These are phyloP conservation scores for Limanda limanda DNA, from an alignment of 2,113 vertebrate genomes.

Conservation along the genomic window DNA sequence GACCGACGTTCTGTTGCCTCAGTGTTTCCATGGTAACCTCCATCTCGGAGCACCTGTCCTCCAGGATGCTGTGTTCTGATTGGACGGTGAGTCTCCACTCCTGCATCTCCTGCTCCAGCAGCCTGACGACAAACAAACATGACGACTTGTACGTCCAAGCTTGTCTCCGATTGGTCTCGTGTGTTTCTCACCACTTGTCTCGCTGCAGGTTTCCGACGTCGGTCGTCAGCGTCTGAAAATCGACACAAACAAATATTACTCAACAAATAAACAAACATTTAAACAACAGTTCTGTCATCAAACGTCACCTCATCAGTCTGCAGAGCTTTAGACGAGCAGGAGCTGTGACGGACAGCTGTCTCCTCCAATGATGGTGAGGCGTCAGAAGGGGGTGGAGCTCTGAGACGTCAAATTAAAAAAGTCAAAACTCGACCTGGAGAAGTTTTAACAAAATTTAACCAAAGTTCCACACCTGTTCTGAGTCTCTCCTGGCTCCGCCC, in stretches of 20 bases:
- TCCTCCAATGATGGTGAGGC: neutral
- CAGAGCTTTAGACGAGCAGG: slow-evolving; percentile 48
- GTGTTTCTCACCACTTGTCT: slow-evolving; percentile 75
- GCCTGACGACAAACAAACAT: slow-evolving; percentile 64
- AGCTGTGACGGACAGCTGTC: neutral
- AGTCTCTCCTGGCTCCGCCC: slow-evolving; percentile 23
- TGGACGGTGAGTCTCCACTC: slow-evolving; percentile 80
- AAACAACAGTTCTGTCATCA: neutral
- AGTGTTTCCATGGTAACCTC: slow-evolving; percentile 84
- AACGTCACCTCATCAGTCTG: slow-evolving; percentile 73
- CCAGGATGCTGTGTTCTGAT: slow-evolving; percentile 80
- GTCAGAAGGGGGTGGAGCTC: slow-evolving; percentile 16
- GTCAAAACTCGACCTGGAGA: neutral
- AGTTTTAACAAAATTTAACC: neutral
- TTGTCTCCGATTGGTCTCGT: neutral
- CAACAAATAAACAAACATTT: neutral
- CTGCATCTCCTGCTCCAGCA: slow-evolving; percentile 84
- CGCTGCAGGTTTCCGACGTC: slow-evolving; percentile 76
- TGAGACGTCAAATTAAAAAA: neutral
- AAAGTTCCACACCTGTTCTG: neutral
- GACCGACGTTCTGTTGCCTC: slow-evolving; percentile 74
- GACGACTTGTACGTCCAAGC: neutral
- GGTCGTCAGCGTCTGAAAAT: slow-evolving; percentile 32
- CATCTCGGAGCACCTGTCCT: slow-evolving; percentile 81
- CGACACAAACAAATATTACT: neutral